A percentile compares a stretch with the other conserved stretches of the same genome.
phyloP scores from a whole-genome alignment of 2,797 vertebrate species.

The Adrianichthys oophorus region DNA sequence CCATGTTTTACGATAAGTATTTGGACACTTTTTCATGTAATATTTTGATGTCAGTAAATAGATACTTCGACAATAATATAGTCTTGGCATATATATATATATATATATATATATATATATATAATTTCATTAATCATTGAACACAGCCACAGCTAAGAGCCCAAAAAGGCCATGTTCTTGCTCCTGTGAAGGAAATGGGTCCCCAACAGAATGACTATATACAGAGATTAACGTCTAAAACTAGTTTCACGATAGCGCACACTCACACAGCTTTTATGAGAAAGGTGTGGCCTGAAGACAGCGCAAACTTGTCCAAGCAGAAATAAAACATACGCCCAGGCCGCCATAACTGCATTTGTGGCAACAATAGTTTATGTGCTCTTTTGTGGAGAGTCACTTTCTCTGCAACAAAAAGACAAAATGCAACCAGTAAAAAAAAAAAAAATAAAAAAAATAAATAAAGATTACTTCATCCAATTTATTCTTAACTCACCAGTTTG shows the following conservation, averaged over 20 bases:
- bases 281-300: conserved; percentile 15
- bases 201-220: neutral
- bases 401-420: neutral
- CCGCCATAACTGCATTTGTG: neutral
- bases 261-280: neutral
- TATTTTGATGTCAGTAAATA: too few species aligned
- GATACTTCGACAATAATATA: too few species aligned
- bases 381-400: neutral
- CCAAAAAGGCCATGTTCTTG: conserved; percentile 1
- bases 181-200: neutral
- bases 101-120: too few species aligned
- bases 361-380: neutral
- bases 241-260: conserved; percentile 1
- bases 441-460: too few species aligned
- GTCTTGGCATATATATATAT: too few species aligned
- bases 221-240: conserved; percentile 4
- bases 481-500: too few species aligned
- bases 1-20: too few species aligned
- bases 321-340: conserved; percentile 12
- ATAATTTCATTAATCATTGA: too few species aligned
- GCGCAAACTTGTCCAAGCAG: conserved; percentile 15
- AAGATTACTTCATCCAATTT: too few species aligned
- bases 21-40: too few species aligned
- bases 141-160: neutral
- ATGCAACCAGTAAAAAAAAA: neutral